Conservation (phyloP, 2,888 invertebrate species). For the Epirrita christyi region DNA sequence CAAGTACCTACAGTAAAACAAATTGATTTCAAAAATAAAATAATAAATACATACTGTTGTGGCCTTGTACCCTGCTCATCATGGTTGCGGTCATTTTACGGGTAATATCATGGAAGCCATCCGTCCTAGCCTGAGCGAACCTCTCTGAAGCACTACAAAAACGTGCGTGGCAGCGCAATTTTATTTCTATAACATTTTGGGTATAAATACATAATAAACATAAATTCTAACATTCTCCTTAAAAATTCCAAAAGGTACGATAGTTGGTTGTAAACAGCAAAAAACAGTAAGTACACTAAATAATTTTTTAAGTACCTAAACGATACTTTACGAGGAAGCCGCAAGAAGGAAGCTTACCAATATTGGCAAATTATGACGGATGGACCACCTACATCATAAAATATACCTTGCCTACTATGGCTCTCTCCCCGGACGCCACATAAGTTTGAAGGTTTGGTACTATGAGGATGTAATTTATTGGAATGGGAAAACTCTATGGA, state of each 20-base stretch:
- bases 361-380: conserved; percentile 63
- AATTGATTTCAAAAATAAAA: no score
- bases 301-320: neutral
- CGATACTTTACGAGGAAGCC: conserved; percentile 40
- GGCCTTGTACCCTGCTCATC: no score
- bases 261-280: neutral
- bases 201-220: no score
- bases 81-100: no score
- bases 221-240: no score
- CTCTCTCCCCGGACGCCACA: neutral
- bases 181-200: no score
- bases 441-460: conserved; percentile 1
- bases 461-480: neutral
- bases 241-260: neutral
- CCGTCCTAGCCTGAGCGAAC: no score
- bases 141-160: no score
- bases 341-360: conserved; percentile 44
- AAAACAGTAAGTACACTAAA: conserved; percentile 1
- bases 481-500: neutral
- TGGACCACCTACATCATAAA: conserved; percentile 31
- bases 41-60: no score
- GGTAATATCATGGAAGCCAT: no score
- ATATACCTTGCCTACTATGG: neutral
- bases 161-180: no score
- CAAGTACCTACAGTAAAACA: no score